Base-by-base conservation (phyloP, 2,113 vertebrate genomes). In the Ia io region DNA sequence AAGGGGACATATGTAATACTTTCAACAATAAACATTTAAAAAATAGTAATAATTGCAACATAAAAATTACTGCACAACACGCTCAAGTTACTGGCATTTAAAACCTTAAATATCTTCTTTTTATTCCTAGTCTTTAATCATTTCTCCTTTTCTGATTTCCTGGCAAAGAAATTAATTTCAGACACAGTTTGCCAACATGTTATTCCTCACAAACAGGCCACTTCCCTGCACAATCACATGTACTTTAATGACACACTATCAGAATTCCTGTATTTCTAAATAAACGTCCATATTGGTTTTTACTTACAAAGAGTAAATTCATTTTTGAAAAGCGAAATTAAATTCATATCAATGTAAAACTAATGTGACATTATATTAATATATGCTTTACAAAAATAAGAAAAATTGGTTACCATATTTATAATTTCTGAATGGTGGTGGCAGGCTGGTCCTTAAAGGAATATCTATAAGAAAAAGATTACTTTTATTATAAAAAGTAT, bases 391-490 rank as follows among this genome's bases (percentile, higher is more conserved):
- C n/a, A 92, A 95, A 76, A 88, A 35, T n/a, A 96, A 93, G 78
- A 96, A 84, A 96, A 95, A 70, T 70, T 30, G 61, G 17, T 88
- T 98, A 99, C 99, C 99, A 51, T 99, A 99, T 20, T 96, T 98
- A 94, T 99, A 98, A 91, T 98, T 99, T 98, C 97, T 99, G 97
- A 99, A 99, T 22, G 99, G 99, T 73, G 98, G 98, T 56, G 99
- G 99, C 82, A 99, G 98, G 79, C 97, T 99, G 51, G 97, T 65
- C 97, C 98, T 99, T 47, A 97, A 97, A 88, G 98, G 88, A 42
- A 99, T 90, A 97, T 99, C 99, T 99, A 82, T 35, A 88, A 97
- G 97, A 97, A 32, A 93, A 91, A 97, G 16, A 76, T 71, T 40
- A 49, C 47, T 95, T 90, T 91, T 90, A 88, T 84, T 95, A 92